Conservation (phyloP, 2,888 invertebrate species). For the Ferrisia virgata region DNA sequence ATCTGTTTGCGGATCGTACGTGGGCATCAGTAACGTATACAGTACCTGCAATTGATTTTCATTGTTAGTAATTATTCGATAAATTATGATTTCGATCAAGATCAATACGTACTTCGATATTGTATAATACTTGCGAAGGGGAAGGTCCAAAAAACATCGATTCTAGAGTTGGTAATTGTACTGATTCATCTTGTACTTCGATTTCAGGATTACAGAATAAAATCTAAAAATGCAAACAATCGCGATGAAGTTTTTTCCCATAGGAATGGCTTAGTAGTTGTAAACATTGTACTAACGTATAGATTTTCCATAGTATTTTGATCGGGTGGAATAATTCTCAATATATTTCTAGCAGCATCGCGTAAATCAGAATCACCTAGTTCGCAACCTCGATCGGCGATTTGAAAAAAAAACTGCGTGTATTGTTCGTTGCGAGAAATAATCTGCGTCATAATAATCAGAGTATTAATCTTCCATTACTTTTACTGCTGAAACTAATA, state of each 20-base stretch:
- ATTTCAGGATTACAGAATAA: slow-evolving; percentile 28
- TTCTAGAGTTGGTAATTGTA: slow-evolving; percentile 57
- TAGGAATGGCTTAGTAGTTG: slow-evolving; percentile 46
- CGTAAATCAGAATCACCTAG: slow-evolving; percentile 75
- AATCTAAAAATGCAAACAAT: slow-evolving; percentile 48
- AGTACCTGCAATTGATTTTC: slow-evolving; percentile 61
- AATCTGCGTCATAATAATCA: slow-evolving; percentile 57
- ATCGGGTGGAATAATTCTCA: slow-evolving; percentile 78
- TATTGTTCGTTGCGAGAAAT: slow-evolving; percentile 79
- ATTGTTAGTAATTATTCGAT: not conserved
- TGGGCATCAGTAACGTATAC: slow-evolving; percentile 89
- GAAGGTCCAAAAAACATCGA: slow-evolving; percentile 67
- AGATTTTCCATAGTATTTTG: slow-evolving; percentile 63
- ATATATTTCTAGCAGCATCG: slow-evolving; percentile 76
- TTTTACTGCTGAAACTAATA: too few species aligned
- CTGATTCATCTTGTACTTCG: not conserved
- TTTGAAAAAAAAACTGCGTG: slow-evolving; percentile 75
- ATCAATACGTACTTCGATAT: slow-evolving; percentile 61
- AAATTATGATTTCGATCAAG: not conserved
- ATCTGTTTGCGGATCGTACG: slow-evolving; percentile 69
- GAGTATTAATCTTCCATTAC: not conserved
- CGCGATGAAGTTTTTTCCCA: not conserved
- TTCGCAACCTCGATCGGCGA: slow-evolving; percentile 83
- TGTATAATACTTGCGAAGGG: slow-evolving; percentile 72
- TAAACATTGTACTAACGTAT: slow-evolving; percentile 51